phyloP scores from a whole-genome alignment of 2,113 vertebrate species.

The Toxostoma redivivum region DNA sequence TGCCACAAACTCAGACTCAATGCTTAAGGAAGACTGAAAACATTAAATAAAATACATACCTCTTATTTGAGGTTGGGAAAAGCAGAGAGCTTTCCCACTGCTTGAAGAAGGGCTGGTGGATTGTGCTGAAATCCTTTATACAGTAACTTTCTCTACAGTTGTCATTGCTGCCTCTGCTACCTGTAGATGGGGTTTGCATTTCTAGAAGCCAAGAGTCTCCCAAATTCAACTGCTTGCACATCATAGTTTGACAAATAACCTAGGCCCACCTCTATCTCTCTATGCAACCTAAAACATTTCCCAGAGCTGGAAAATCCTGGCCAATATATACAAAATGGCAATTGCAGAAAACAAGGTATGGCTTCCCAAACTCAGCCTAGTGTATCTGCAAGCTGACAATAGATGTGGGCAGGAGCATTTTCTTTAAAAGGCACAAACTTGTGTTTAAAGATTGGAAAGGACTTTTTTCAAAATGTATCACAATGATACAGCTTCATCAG shows the following conservation, averaged over 20 bases:
- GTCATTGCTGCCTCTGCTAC: not conserved
- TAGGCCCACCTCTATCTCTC: not conserved
- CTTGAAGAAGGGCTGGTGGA: not conserved
- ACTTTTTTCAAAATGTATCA: not conserved
- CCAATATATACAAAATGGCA: not conserved
- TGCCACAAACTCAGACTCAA: not conserved
- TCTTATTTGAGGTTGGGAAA: not conserved
- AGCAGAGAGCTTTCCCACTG: not conserved
- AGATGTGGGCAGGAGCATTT: not conserved
- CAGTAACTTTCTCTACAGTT: not conserved
- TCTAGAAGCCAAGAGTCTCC: not conserved
- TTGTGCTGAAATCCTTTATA: no score
- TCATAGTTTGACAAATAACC: not conserved
- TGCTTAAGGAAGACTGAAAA: not conserved
- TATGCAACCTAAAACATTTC: not conserved
- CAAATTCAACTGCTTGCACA: not conserved
- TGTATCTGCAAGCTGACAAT: not conserved
- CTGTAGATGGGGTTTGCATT: not conserved
- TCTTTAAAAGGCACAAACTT: not conserved
- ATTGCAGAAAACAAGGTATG: not conserved
- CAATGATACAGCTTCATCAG: not conserved
- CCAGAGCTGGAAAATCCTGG: not conserved
- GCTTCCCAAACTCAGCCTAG: not conserved
- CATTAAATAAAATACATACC: not conserved
- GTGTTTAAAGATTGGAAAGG: not conserved